Conservation (phyloP, 2,888 invertebrate genomes). For the Cenopis cana region DNA sequence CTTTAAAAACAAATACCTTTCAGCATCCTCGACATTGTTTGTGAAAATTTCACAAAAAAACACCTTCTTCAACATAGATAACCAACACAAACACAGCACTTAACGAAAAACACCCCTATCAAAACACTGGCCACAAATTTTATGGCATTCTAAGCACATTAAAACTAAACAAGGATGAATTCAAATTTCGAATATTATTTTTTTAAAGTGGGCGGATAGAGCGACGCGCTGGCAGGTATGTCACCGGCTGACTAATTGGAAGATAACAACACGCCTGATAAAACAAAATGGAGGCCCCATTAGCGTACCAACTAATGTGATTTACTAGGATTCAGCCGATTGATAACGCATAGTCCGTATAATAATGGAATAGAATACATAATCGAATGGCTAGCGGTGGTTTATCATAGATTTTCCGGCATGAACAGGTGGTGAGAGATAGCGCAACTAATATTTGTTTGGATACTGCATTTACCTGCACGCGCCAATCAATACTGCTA, state of each 20-base stretch:
- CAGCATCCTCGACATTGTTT: slow-evolving; percentile 49
- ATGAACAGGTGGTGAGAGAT: slow-evolving; percentile 49
- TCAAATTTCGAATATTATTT: slow-evolving; percentile 21
- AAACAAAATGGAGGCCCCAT: slow-evolving; percentile 55
- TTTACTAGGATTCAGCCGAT: slow-evolving; percentile 59
- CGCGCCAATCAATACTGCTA: slow-evolving; percentile 20
- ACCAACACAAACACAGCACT: slow-evolving; percentile 30
- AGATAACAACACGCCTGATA: slow-evolving; percentile 69
- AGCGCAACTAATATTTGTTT: slow-evolving; percentile 45
- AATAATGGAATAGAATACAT: slow-evolving; percentile 18
- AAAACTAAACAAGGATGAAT: neutral
- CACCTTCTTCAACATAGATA: slow-evolving; percentile 62
- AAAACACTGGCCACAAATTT: slow-evolving; percentile 29
- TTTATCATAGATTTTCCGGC: slow-evolving; percentile 20
- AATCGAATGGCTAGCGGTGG: neutral
- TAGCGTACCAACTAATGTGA: slow-evolving; percentile 57
- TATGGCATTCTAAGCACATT: neutral
- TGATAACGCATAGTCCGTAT: slow-evolving; percentile 34
- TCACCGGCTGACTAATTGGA: slow-evolving; percentile 69
- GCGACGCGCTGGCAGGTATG: slow-evolving; percentile 59
- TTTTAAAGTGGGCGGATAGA: slow-evolving; percentile 42
- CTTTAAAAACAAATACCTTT: slow-evolving; percentile 54
- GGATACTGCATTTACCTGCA: slow-evolving; percentile 26
- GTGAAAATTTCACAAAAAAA: slow-evolving; percentile 65
- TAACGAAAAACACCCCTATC: slow-evolving; percentile 20